Evolutionary conservation across 2,888 invertebrate species (phyloP).

Genomic region (Galeruca laticollis): DNA sequence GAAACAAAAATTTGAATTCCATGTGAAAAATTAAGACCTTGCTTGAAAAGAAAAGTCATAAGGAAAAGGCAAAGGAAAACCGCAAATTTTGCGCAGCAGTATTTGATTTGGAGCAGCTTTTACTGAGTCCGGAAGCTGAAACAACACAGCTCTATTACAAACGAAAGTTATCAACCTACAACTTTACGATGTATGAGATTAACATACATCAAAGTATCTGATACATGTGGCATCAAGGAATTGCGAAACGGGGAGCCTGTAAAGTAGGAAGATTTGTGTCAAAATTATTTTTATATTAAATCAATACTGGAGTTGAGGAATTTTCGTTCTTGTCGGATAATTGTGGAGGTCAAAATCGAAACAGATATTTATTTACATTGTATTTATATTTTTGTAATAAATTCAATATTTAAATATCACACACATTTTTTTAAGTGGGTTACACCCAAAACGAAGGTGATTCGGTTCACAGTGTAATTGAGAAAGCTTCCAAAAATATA

Average conservation of each 20-base stretch:
- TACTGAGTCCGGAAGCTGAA: constrained; percentile 13
- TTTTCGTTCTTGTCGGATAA: constrained; percentile 14
- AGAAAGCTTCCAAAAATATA: constrained; percentile 27
- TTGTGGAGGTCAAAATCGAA: constrained; percentile 23
- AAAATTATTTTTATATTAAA: constrained; percentile 19
- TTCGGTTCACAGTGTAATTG: constrained; percentile 24
- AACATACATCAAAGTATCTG: too few species aligned
- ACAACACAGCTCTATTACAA: constrained; percentile 22
- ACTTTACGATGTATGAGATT: too few species aligned
- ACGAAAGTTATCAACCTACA: too few species aligned
- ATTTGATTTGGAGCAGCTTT: constrained; percentile 18
- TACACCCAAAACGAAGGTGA: constrained; percentile 25
- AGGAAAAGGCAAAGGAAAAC: constrained; percentile 6
- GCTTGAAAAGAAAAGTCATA: not conserved
- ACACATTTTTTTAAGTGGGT: constrained; percentile 16
- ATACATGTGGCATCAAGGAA: too few species aligned
- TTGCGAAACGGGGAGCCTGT: too few species aligned
- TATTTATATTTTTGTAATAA: constrained; percentile 26
- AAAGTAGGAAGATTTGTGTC: not conserved
- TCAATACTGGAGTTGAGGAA: constrained; percentile 10
- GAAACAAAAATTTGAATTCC: constrained; percentile 6
- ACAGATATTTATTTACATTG: constrained; percentile 22
- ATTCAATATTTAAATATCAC: constrained; percentile 23
- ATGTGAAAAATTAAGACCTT: too few species aligned
- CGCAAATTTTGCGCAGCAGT: constrained; percentile 7